Conservation (phyloP, 1,140 invertebrate genomes). For the Sminthurinus signatus region DNA sequence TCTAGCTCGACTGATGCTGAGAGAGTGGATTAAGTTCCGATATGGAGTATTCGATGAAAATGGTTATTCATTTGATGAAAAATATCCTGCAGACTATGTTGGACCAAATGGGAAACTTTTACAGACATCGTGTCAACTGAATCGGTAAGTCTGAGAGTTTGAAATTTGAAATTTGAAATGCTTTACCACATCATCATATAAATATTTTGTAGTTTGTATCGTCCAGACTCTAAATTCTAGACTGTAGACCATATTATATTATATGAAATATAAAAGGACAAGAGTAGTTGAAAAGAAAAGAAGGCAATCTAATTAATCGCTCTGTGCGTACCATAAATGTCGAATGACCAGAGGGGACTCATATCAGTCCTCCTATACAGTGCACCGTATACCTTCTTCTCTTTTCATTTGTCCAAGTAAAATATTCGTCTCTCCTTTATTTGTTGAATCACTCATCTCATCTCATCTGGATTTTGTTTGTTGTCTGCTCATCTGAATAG, state of each 20-base stretch:
- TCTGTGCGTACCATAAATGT: conserved; percentile 7
- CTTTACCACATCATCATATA: too few relatives aligned
- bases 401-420: not conserved
- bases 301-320: conserved; percentile 6
- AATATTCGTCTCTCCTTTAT: not conserved
- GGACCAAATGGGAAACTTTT: conserved; percentile 33
- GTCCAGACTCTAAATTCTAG: not conserved
- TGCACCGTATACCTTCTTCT: too few relatives aligned
- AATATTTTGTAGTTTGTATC: too few relatives aligned
- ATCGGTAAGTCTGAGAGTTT: conserved; percentile 26
- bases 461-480: not conserved
- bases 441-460: not conserved
- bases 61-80: conserved; percentile 53
- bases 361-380: too few relatives aligned
- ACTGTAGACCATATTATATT: not conserved
- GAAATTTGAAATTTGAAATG: too few relatives aligned
- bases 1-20: conserved; percentile 51
- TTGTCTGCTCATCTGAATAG: not conserved
- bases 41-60: conserved; percentile 67
- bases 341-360: not conserved
- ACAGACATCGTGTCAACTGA: conserved; percentile 36
- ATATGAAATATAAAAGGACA: not conserved
- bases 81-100: conserved; percentile 51
- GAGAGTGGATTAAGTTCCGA: conserved; percentile 60
- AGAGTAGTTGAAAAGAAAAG: not conserved